Percentiles rank a stretch among this genome's conserved stretches.
These are phyloP conservation scores for Cladorhizidae sp. DNA, from an alignment of 37 sponge, comb jelly and placozoan species.

Conservation along the genomic window DNA sequence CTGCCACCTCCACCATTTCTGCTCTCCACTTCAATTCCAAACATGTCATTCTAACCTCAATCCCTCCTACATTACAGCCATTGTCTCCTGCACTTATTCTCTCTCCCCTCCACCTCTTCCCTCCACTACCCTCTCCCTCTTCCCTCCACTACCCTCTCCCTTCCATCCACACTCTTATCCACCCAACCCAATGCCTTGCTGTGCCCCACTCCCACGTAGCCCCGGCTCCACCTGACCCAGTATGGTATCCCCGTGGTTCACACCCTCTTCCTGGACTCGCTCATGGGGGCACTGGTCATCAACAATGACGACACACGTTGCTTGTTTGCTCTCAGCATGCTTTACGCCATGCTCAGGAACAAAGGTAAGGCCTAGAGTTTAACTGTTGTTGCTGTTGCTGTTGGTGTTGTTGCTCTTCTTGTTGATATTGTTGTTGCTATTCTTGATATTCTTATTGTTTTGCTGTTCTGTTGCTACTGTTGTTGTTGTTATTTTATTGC, in stretches of 20 bases:
- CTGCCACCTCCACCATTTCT: background rate
- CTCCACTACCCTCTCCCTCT: slow-evolving; percentile 1
- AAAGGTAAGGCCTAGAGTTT: slow-evolving; percentile 35
- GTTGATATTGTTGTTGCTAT: too few species aligned
- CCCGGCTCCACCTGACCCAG: background rate
- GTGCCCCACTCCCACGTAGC: background rate
- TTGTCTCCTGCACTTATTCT: too few species aligned
- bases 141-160: background rate
- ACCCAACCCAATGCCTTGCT: background rate
- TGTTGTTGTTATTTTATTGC: too few species aligned
- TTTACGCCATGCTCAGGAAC: slow-evolving; percentile 51
- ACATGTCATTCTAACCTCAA: background rate
- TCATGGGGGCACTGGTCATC: slow-evolving; percentile 40
- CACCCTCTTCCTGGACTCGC: slow-evolving; percentile 41
- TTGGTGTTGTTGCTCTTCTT: too few species aligned
- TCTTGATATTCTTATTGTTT: too few species aligned
- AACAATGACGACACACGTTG: slow-evolving; percentile 52
- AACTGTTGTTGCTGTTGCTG: too few species aligned
- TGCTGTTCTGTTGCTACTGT: too few species aligned
- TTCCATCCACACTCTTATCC: too few species aligned
- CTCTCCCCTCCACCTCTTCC: slow-evolving; percentile 15
- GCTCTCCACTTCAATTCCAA: background rate
- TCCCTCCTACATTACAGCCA: background rate
- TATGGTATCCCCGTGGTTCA: slow-evolving; percentile 32
- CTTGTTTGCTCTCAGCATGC: slow-evolving; percentile 55